Evolutionary conservation across 2,797 vertebrate species (phyloP).

Genomic region (Parotocinclus haroldoi): DNA sequence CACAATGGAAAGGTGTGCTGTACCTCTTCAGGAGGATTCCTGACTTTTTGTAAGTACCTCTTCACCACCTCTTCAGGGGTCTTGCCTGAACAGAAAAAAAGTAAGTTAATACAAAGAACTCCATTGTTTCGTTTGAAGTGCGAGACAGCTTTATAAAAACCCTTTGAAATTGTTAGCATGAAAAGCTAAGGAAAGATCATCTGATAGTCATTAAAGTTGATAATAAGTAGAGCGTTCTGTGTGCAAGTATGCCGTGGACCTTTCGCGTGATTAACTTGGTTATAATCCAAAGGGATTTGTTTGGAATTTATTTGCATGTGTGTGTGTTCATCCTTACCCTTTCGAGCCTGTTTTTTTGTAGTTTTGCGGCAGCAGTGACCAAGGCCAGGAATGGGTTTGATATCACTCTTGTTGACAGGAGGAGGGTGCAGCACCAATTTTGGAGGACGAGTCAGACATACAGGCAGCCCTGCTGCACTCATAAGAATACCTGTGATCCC

Average conservation of each 20-base stretch:
- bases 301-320: neutral
- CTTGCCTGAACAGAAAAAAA: conserved; percentile 71
- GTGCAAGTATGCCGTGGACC: neutral
- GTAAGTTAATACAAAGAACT: neutral
- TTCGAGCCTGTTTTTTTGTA: conserved; percentile 89
- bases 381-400: conserved; percentile 87
- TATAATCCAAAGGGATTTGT: too few species aligned
- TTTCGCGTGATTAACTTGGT: too few species aligned
- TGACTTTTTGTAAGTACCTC: conserved; percentile 91
- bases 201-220: neutral
- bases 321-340: conserved; percentile 68
- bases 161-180: too few species aligned
- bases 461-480: conserved; percentile 89
- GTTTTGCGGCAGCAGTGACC: conserved; percentile 89
- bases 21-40: conserved; percentile 88
- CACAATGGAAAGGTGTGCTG: neutral
- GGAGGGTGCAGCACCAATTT: conserved; percentile 89
- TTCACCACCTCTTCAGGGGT: conserved; percentile 91
- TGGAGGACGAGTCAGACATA: conserved; percentile 92
- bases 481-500: conserved; percentile 96
- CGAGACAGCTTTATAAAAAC: too few species aligned
- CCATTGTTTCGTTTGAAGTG: too few species aligned
- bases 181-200: neutral
- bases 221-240: neutral
- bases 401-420: conserved; percentile 87